A percentile compares a stretch with the other conserved stretches of the same genome.
Evolutionary conservation across 2,113 vertebrate species (phyloP).

Genomic region (Hippocampus abdominalis): DNA sequence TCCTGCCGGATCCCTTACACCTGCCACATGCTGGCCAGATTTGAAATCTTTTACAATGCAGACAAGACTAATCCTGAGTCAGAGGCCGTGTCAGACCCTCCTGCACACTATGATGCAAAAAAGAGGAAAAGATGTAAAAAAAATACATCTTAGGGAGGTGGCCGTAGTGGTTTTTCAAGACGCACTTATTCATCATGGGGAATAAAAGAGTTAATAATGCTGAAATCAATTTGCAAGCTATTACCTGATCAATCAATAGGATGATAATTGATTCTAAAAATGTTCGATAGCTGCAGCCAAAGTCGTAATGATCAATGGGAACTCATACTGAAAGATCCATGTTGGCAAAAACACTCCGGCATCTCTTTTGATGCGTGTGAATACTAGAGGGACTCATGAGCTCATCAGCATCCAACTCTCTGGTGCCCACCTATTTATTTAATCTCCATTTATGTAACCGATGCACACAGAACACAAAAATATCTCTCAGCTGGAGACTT

Average conservation of each 20-base stretch:
- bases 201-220: too few relatives aligned
- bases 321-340: neutral
- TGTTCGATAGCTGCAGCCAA: neutral
- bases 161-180: too few relatives aligned
- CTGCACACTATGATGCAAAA: too few relatives aligned
- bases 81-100: too few relatives aligned
- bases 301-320: neutral
- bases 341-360: neutral
- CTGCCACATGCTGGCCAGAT: too few relatives aligned
- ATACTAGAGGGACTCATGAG: neutral
- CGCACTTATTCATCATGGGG: too few relatives aligned
- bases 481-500: neutral
- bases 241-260: neutral
- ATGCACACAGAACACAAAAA: neutral
- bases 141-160: too few relatives aligned
- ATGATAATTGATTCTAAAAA: neutral
- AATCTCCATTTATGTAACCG: neutral
- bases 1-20: too few relatives aligned
- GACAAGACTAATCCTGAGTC: too few relatives aligned
- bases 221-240: too few relatives aligned
- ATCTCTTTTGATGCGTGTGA: neutral
- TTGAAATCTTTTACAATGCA: too few relatives aligned
- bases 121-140: too few relatives aligned
- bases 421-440: conserved; percentile 2
- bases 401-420: neutral